phyloP scores from a whole-genome alignment of 2,113 vertebrate species.

The Microcebus jonahi region DNA sequence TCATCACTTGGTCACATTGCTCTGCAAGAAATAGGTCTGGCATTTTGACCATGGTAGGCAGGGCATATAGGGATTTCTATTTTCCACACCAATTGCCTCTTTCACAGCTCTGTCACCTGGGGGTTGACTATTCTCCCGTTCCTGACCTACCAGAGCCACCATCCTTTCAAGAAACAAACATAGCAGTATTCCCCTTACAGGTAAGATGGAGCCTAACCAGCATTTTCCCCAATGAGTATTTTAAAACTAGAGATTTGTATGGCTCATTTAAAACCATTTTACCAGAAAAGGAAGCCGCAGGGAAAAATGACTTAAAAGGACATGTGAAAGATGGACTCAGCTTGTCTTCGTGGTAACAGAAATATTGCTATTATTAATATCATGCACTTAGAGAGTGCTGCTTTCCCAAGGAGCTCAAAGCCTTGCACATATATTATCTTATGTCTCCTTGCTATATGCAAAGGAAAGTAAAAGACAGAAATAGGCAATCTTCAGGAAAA shows the following conservation, averaged over 20 bases:
- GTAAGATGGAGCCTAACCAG: conserved; percentile 12
- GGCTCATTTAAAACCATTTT: conserved; percentile 69
- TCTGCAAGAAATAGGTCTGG: not conserved
- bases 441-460: conserved; percentile 65
- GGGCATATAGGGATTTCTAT: not conserved
- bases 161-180: conserved; percentile 17
- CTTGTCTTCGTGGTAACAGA: conserved; percentile 74
- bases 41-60: not conserved
- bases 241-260: conserved; percentile 75
- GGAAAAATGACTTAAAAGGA: conserved; percentile 78
- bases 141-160: not conserved
- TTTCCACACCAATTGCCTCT: not conserved
- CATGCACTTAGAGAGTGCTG: conserved; percentile 67
- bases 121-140: not conserved
- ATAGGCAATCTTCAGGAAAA: conserved; percentile 44
- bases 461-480: conserved; percentile 53
- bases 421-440: conserved; percentile 72
- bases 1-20: not conserved
- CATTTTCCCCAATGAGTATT: conserved; percentile 68
- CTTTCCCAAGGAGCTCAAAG: conserved; percentile 71
- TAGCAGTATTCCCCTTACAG: not conserved
- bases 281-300: conserved; percentile 71
- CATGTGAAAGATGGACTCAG: conserved; percentile 71
- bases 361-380: conserved; percentile 82
- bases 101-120: not conserved